phyloP scores from a whole-genome alignment of 1,140 invertebrate genomes.

The Drosophila novamexicana region DNA sequence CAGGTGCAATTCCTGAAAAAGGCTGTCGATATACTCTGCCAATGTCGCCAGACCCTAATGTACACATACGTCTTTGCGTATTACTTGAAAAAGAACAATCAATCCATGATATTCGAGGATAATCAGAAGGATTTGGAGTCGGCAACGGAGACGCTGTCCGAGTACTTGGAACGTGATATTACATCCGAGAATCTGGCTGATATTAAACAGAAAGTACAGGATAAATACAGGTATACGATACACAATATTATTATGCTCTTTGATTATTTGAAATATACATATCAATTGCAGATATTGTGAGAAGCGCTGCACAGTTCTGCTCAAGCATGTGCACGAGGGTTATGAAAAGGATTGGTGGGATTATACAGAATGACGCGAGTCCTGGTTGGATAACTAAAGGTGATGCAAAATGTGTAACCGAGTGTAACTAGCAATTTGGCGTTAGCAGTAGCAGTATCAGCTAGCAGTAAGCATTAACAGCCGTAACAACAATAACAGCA shows the following conservation, averaged over 20 bases:
- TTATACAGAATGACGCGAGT: conserved; percentile 90
- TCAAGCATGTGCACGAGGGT: conserved; percentile 99
- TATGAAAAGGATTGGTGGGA: conserved; percentile 99
- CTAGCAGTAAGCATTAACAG: conserved; percentile 18
- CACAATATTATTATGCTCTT: background rate
- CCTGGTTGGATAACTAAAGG: conserved; percentile 79
- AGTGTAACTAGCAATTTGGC: conserved; percentile 46
- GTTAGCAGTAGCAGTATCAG: conserved; percentile 31
- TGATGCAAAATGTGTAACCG: conserved; percentile 34
- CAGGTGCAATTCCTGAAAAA: conserved; percentile 98
- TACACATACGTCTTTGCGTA: conserved; percentile 99
- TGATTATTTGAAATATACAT: background rate
- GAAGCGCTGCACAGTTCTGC: conserved; percentile 95
- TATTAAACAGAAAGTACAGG: conserved; percentile 99
- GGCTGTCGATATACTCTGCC: conserved; percentile 98
- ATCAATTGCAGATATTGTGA: conserved; percentile 95
- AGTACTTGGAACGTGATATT: conserved; percentile 99
- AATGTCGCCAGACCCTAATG: conserved; percentile 99
- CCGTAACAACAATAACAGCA: conserved; percentile 9
- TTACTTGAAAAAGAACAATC: conserved; percentile 98
- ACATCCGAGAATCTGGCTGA: conserved; percentile 98
- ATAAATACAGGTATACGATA: conserved; percentile 95
- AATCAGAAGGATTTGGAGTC: conserved; percentile 99
- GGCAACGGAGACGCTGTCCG: conserved; percentile 97
- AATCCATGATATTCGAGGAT: conserved; percentile 99